Conservation (phyloP, 2,888 invertebrate genomes). For the Drosophila limbata region DNA sequence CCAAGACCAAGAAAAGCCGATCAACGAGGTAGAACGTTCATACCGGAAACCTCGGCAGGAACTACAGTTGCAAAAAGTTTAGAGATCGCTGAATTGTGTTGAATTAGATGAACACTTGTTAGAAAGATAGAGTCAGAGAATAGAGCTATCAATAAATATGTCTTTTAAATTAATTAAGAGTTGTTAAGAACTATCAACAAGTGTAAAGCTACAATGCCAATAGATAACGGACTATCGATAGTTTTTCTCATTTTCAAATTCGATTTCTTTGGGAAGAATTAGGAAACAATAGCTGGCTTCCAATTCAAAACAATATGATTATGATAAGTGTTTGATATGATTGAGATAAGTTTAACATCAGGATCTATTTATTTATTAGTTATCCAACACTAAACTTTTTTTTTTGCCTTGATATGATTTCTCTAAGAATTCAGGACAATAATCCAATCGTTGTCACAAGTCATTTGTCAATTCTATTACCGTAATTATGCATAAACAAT, state of each 20-base stretch:
- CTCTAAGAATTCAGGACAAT: background rate
- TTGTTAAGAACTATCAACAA: background rate
- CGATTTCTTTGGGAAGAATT: too few relatives aligned
- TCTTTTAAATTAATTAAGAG: background rate
- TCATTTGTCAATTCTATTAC: slow-evolving; percentile 41
- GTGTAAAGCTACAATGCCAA: background rate
- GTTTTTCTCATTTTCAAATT: too few relatives aligned
- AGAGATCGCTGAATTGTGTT: slow-evolving; percentile 23
- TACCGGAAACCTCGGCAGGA: slow-evolving; percentile 43
- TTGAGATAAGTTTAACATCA: background rate
- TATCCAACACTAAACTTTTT: too few relatives aligned
- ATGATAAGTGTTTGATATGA: too few relatives aligned
- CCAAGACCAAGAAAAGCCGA: slow-evolving; percentile 28
- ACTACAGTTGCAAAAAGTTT: slow-evolving; percentile 35
- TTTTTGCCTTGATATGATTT: background rate
- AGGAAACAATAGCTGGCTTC: too few relatives aligned
- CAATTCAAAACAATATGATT: background rate
- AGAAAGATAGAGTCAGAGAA: background rate
- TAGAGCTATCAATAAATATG: background rate
- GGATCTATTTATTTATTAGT: background rate
- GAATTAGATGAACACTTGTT: background rate
- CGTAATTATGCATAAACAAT: slow-evolving; percentile 63
- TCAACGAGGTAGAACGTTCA: slow-evolving; percentile 54
- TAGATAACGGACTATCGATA: too few relatives aligned
- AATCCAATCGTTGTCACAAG: slow-evolving; percentile 20